Evolutionary conservation across 2,888 invertebrate species (phyloP).

Genomic region (Ypsolopha scabrella): DNA sequence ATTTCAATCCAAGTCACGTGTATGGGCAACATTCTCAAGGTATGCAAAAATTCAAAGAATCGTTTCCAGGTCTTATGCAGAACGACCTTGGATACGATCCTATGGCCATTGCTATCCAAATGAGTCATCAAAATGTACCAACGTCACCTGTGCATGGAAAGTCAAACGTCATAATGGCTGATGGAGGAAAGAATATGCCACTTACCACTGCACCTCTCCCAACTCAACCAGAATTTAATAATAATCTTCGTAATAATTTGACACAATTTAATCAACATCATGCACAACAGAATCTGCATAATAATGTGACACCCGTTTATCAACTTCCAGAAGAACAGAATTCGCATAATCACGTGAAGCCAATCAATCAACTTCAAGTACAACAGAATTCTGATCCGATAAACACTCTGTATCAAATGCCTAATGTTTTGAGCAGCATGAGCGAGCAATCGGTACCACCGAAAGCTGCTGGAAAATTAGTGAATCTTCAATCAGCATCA

Average conservation of each 20-base stretch:
- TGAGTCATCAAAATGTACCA: slow-evolving; percentile 32
- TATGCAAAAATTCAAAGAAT: slow-evolving; percentile 47
- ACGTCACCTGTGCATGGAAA: slow-evolving; percentile 9
- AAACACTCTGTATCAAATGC: not conserved
- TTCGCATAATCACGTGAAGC: no score
- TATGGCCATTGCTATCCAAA: slow-evolving; percentile 58
- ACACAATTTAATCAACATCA: no score
- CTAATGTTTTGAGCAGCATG: not conserved
- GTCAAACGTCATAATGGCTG: not conserved
- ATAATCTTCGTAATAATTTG: no score
- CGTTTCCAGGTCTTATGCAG: slow-evolving; percentile 52
- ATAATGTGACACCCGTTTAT: no score
- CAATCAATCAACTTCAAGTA: not conserved
- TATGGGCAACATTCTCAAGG: slow-evolving; percentile 18
- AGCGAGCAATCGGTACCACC: no score
- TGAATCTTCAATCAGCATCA: not conserved
- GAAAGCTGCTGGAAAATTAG: no score
- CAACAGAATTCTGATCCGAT: not conserved
- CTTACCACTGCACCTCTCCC: no score
- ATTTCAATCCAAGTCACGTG: no score
- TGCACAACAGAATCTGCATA: no score
- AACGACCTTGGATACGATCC: slow-evolving; percentile 51
- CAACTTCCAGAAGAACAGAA: no score
- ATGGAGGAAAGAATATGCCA: no score
- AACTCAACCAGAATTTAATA: no score